Percentiles rank a stretch among this genome's conserved stretches.
phyloP scores from a whole-genome alignment of 2,113 vertebrate genomes.

The Dascyllus trimaculatus region DNA sequence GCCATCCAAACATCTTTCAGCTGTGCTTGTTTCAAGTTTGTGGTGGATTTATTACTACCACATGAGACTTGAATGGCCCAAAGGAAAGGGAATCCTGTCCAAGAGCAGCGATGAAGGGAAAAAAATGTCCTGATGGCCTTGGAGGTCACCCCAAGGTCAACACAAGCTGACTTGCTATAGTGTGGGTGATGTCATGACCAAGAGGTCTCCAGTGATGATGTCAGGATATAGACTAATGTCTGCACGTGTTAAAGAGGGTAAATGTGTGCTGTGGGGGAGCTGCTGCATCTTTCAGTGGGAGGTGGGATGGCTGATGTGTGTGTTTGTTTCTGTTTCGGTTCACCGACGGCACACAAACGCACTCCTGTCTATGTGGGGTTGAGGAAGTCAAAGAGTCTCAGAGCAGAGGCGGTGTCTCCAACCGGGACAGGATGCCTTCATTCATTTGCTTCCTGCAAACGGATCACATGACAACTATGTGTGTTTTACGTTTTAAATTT shows the following conservation, averaged over 20 bases:
- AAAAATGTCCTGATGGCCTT: constrained; percentile 48
- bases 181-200: constrained; percentile 67
- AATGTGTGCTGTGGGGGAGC: constrained; percentile 21
- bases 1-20: constrained; percentile 72
- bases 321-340: constrained; percentile 60
- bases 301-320: constrained; percentile 19
- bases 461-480: constrained; percentile 19
- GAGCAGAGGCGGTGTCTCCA: constrained; percentile 48
- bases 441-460: constrained; percentile 39
- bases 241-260: constrained; percentile 1
- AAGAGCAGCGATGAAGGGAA: constrained; percentile 46
- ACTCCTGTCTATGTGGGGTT: constrained; percentile 48
- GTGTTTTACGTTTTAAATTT: neutral
- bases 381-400: constrained; percentile 44
- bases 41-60: constrained; percentile 74
- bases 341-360: constrained; percentile 59
- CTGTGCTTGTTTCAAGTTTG: constrained; percentile 62
- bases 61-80: constrained; percentile 68
- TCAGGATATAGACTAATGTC: constrained; percentile 36
- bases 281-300: constrained; percentile 23
- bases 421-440: constrained; percentile 11
- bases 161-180: constrained; percentile 53
- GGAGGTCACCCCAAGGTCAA: constrained; percentile 53
- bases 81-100: constrained; percentile 71
- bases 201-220: constrained; percentile 53